A percentile compares a stretch with the other conserved stretches of the same genome.
phyloP scores from a whole-genome alignment of 2,113 vertebrate genomes.

The Amphiprion percula region DNA sequence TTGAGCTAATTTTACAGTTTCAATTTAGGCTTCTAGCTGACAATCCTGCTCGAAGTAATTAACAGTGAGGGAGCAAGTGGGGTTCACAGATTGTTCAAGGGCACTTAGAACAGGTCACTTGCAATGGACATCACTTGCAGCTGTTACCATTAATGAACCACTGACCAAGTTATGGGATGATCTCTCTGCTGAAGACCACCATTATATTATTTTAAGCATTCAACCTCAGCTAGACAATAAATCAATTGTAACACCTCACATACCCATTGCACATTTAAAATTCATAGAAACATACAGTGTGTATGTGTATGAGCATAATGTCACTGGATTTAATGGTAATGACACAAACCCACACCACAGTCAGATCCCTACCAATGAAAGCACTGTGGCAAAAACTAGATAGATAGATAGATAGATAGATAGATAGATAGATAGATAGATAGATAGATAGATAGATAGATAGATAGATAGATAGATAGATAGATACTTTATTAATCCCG shows the following conservation, averaged over 20 bases:
- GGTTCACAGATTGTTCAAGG: slow-evolving; percentile 38
- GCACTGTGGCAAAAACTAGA: neutral
- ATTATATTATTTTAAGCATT: slow-evolving; percentile 14
- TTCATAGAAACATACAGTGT: neutral
- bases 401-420: too few species aligned
- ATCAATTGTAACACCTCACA: neutral
- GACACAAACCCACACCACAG: neutral
- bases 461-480: too few species aligned
- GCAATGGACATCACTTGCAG: neutral
- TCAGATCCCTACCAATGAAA: neutral
- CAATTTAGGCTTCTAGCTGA: slow-evolving; percentile 26
- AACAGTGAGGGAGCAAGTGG: neutral
- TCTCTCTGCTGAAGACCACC: neutral
- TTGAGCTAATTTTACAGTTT: slow-evolving; percentile 35
- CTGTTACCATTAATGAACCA: slow-evolving; percentile 7
- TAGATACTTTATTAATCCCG: too few species aligned
- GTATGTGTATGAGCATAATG: neutral
- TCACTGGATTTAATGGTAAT: neutral
- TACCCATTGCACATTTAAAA: neutral
- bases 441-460: too few species aligned
- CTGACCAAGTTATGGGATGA: slow-evolving; percentile 20
- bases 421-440: too few species aligned
- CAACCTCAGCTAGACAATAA: neutral
- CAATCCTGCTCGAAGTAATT: slow-evolving; percentile 18
- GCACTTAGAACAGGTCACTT: slow-evolving; percentile 12